A percentile compares a stretch with the other conserved stretches of the same genome.
Evolutionary conservation across 2,113 vertebrate species (phyloP).

Genomic region (Alligator sinensis): DNA sequence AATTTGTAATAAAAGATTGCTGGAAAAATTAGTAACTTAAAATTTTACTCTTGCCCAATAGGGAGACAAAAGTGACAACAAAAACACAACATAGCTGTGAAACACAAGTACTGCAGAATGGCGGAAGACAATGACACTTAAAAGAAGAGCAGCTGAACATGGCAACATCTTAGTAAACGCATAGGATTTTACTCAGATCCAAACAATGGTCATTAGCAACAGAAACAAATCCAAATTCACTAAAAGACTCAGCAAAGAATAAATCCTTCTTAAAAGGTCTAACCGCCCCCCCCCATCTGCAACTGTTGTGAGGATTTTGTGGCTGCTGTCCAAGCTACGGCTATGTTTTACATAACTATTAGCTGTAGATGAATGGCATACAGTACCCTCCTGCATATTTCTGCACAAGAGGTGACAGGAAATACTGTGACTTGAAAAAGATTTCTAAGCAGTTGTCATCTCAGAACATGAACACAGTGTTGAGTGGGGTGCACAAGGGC

Average conservation of each 20-base stretch:
- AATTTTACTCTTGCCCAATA: neutral
- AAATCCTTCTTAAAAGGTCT: neutral
- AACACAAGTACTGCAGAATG: neutral
- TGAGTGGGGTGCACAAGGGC: neutral
- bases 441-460: neutral
- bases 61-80: neutral
- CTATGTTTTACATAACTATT: neutral
- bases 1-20: neutral
- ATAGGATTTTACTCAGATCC: neutral
- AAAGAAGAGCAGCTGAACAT: neutral
- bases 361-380: neutral
- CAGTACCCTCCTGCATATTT: neutral
- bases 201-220: neutral
- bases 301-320: neutral
- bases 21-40: neutral
- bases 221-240: neutral
- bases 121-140: neutral
- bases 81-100: neutral
- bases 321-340: neutral
- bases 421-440: neutral
- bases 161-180: neutral
- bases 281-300: neutral
- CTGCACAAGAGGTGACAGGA: neutral
- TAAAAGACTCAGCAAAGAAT: neutral
- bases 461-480: neutral